Evolutionary conservation across 2,888 invertebrate genomes (phyloP).

Genomic region (Brenthis hecate): DNA sequence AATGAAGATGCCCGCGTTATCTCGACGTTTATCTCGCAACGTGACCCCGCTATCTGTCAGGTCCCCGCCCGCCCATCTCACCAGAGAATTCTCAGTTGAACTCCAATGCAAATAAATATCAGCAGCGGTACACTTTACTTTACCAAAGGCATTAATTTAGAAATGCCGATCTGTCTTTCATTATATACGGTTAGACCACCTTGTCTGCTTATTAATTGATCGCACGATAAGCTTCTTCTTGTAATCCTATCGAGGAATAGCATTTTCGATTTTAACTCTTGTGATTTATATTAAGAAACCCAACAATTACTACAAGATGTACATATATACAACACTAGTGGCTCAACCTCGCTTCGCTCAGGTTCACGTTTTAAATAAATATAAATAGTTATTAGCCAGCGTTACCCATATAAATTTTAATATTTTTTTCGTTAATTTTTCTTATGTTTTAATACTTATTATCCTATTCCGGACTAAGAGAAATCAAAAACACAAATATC

Average conservation of each 20-base stretch:
- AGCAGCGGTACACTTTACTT: constrained; percentile 45
- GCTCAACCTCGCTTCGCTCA: no score
- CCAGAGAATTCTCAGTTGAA: constrained; percentile 45
- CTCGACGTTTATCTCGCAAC: constrained; percentile 72
- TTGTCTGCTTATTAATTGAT: constrained; percentile 77
- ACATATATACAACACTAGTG: constrained; percentile 9
- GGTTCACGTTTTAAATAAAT: no score
- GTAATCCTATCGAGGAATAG: constrained; percentile 33
- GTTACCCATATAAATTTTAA: no score
- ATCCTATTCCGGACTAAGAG: no score
- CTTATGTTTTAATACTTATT: no score
- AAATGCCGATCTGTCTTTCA: constrained; percentile 69
- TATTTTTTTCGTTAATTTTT: no score
- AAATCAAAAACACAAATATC: no score
- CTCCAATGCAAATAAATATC: constrained; percentile 55
- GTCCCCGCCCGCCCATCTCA: constrained; percentile 73
- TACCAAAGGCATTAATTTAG: constrained; percentile 71
- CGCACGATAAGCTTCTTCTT: constrained; percentile 57
- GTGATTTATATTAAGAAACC: constrained; percentile 33
- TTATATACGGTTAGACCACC: constrained; percentile 75
- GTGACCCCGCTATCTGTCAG: constrained; percentile 74
- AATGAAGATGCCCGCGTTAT: constrained; percentile 70
- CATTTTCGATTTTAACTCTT: constrained; percentile 26
- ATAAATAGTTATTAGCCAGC: no score
- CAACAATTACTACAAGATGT: constrained; percentile 27